Evolutionary conservation across 2,888 invertebrate species (phyloP).

Genomic region (Oscheius sp.): DNA sequence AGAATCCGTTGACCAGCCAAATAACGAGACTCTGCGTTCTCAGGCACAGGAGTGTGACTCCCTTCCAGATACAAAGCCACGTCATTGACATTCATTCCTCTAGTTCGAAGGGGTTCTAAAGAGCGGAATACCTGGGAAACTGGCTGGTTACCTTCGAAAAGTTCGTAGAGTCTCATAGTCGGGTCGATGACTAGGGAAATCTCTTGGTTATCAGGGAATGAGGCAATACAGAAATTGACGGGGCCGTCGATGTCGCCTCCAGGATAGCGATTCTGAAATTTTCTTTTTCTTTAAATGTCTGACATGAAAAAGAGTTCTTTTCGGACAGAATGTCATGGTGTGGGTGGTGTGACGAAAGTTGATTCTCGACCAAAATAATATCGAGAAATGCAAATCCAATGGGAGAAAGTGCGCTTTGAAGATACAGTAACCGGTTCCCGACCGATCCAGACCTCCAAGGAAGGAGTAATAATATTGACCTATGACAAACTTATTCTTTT

Average conservation of each 20-base stretch:
- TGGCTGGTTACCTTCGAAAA: constrained; percentile 22
- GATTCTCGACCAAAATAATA: too few relatives aligned
- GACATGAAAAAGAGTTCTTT: not conserved
- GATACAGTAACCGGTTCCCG: too few relatives aligned
- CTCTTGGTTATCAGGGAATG: constrained; percentile 25
- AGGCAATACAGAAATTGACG: constrained; percentile 26
- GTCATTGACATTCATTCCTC: constrained; percentile 79
- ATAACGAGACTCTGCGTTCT: constrained; percentile 79
- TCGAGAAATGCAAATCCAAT: too few relatives aligned
- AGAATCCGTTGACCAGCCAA: constrained; percentile 81
- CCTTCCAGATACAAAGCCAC: constrained; percentile 81
- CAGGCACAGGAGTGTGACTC: constrained; percentile 79
- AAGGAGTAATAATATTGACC: not conserved
- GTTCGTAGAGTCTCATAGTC: constrained; percentile 21
- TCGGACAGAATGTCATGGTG: not conserved
- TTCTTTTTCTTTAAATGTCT: too few relatives aligned
- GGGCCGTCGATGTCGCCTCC: constrained; percentile 8
- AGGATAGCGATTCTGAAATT: constrained; percentile 35
- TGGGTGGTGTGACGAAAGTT: too few relatives aligned
- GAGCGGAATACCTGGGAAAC: not conserved
- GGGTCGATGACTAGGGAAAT: constrained; percentile 21
- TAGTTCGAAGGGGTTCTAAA: constrained; percentile 78
- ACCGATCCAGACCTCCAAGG: not conserved
- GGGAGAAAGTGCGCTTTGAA: too few relatives aligned
- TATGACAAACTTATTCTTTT: too few relatives aligned